A percentile compares a stretch with the other conserved stretches of the same genome.
Evolutionary conservation across 2,797 vertebrate genomes (phyloP).

Genomic region (Acipenser transmontanus): DNA sequence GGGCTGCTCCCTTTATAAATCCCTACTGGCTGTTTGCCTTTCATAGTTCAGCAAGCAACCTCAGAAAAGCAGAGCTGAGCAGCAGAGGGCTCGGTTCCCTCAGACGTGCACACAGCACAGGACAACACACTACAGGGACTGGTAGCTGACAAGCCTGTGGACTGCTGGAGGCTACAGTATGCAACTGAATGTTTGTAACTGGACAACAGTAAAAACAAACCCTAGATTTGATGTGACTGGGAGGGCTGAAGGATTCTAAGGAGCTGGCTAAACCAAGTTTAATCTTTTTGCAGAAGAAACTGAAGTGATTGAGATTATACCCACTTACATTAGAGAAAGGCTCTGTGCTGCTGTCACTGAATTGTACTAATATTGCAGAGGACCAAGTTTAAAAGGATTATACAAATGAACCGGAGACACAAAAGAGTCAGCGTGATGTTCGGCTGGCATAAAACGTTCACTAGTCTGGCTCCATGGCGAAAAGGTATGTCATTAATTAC

Average conservation of each 20-base stretch:
- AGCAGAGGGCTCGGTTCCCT: constrained; percentile 41
- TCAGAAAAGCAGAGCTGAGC: constrained; percentile 29
- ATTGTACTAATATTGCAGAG: constrained; percentile 17
- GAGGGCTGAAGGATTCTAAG: too few species aligned
- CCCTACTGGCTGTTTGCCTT: constrained; percentile 38
- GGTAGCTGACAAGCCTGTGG: background rate
- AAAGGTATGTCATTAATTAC: constrained; percentile 59
- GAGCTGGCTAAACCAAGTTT: too few species aligned
- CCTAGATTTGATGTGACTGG: too few species aligned
- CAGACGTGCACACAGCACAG: constrained; percentile 17
- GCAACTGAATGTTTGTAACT: too few species aligned
- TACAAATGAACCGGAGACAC: constrained; percentile 51
- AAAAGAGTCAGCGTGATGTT: constrained; percentile 55
- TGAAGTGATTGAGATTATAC: too few species aligned
- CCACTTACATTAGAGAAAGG: background rate
- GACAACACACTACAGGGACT: background rate
- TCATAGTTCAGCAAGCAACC: constrained; percentile 45
- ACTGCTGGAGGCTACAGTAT: background rate
- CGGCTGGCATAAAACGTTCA: constrained; percentile 66
- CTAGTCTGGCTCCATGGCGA: constrained; percentile 62
- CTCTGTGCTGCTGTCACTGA: constrained; percentile 14
- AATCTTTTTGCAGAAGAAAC: too few species aligned
- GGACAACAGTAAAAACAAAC: too few species aligned
- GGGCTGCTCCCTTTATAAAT: constrained; percentile 53
- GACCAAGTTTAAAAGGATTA: background rate